phyloP scores from a whole-genome alignment of 2,888 invertebrate genomes.

The Selenia dentaria region DNA sequence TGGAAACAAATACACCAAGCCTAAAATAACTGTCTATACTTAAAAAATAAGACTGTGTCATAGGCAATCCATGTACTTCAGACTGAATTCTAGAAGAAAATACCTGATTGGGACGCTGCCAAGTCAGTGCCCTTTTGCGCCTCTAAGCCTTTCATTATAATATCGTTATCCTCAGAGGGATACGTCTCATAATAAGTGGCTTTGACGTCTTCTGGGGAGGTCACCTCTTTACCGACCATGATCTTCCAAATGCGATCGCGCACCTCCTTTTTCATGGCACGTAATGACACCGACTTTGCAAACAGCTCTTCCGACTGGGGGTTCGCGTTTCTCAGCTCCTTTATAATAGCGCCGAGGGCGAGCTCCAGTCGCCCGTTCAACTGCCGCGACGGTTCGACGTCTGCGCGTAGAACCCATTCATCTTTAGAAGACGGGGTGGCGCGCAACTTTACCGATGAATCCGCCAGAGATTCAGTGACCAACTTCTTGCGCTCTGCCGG shows the following conservation, averaged over 20 bases:
- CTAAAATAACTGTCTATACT: neutral
- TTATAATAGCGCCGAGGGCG: conserved; percentile 61
- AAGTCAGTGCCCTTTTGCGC: neutral
- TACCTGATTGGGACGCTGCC: conserved; percentile 26
- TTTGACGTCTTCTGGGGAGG: conserved; percentile 41
- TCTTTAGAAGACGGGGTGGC: conserved; percentile 18
- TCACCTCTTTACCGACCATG: conserved; percentile 58
- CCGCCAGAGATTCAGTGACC: conserved; percentile 28
- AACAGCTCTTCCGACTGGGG: conserved; percentile 4
- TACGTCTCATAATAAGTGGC: conserved; percentile 48
- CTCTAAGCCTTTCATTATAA: conserved; percentile 46
- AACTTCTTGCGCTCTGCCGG: conserved; percentile 38
- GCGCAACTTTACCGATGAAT: conserved; percentile 32
- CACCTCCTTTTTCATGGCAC: conserved; percentile 56
- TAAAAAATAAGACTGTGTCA: conserved; percentile 7
- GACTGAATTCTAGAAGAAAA: conserved; percentile 4
- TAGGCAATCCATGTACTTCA: conserved; percentile 2
- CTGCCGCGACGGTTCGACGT: conserved; percentile 47
- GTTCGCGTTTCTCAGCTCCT: conserved; percentile 45
- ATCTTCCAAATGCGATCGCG: conserved; percentile 58
- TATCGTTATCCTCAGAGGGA: conserved; percentile 52
- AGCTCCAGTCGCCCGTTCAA: conserved; percentile 66
- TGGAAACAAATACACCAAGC: neutral
- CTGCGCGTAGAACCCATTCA: conserved; percentile 38
- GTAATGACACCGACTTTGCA: conserved; percentile 22